Base-by-base conservation (phyloP, 2,888 invertebrate genomes). In the Conchocele bisecta region DNA sequence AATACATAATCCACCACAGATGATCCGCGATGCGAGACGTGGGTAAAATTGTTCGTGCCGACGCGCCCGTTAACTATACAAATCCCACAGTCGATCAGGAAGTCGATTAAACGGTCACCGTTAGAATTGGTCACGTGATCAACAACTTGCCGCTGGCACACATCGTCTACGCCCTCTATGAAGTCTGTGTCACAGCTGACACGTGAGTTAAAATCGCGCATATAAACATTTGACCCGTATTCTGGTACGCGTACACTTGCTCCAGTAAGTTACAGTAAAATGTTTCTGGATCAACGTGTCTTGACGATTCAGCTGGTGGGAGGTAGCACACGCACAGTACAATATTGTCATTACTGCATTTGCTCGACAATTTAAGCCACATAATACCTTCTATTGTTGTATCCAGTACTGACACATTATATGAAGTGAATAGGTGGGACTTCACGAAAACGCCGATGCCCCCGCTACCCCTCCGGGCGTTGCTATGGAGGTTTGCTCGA, bases 401-500 rank as follows among this genome's bases (percentile, higher is more conserved):
- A 17, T 65, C 46, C 5, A 65, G n/a, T 15, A 57, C 31, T 3
- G 26, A 22, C 13, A 57, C 46, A 20, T 22, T 17, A 20, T 20
- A 57, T 3, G 17, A 24, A 33, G 44, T 31, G 13, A 65, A 20
- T 15, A 57, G 9, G 15, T 53, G 29, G 24, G 33, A 35, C 3
- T 39, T 39, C 3, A 65, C 22, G 26, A 57, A 56, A n/a, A 65
- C 24, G 15, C 65, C 65, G 4, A 65, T 57, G 17, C 57, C 57
- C 33, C 65, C 57, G 15, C 44, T 46, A 26, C 46, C 65, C 7
- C 56, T 56, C 56, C 28, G 44, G 17, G 57, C 65, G 3, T 44
- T 54, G 15, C 4, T 33, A 31, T 46, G 54, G 28, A 56, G 2
- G 39, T 17, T 28, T 35, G 24, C 35, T 17, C 65, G 17, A 35